phyloP scores from a whole-genome alignment of 2,113 vertebrate species.

The Rhegmatorhina hoffmannsi region DNA sequence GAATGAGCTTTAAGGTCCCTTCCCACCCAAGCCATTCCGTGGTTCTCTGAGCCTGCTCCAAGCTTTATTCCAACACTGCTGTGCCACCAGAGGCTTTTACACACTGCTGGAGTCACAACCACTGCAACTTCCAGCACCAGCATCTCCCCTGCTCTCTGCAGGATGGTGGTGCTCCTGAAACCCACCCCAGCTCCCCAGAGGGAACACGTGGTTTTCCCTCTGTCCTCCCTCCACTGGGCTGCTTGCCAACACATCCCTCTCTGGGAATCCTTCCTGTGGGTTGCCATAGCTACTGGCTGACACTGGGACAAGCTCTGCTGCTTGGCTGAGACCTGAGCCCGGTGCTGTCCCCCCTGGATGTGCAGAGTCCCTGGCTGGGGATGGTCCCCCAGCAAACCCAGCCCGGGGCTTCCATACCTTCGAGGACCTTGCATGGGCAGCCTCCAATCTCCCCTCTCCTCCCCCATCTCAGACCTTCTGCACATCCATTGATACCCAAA shows the following conservation, averaged over 20 bases:
- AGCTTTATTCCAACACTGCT: neutral
- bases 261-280: neutral
- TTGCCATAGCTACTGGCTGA: constrained; percentile 59
- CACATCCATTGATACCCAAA: neutral
- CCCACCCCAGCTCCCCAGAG: neutral
- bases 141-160: neutral
- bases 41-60: neutral
- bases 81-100: neutral
- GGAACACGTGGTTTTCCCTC: neutral
- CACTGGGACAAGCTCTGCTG: neutral
- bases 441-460: neutral
- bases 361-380: neutral
- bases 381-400: neutral
- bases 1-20: neutral
- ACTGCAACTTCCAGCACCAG: neutral
- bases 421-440: neutral
- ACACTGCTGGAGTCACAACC: neutral
- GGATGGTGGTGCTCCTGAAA: neutral
- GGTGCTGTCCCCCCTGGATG: too few relatives aligned
- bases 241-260: constrained; percentile 24
- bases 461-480: neutral
- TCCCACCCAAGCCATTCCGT: neutral
- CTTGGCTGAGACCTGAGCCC: neutral
- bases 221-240: constrained; percentile 6
- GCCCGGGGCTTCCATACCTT: neutral